Percentiles rank a stretch among this genome's conserved stretches.
These are phyloP conservation scores for Echiichthys vipera DNA, from an alignment of 2,797 vertebrate genomes.

Conservation along the genomic window DNA sequence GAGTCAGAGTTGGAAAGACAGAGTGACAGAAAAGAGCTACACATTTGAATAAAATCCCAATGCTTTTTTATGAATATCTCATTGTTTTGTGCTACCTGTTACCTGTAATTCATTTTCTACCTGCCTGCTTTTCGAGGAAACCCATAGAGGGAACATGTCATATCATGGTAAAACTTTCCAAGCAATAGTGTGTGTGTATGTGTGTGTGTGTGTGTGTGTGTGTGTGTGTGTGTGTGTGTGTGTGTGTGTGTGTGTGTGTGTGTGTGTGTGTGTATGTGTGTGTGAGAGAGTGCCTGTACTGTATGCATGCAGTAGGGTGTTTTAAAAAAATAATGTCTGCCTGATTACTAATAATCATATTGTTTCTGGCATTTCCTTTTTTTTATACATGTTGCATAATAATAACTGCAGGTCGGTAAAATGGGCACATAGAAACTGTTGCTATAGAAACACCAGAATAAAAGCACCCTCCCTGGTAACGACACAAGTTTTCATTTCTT, in stretches of 20 bases:
- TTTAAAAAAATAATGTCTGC: constrained; percentile 17
- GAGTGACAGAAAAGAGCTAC: neutral
- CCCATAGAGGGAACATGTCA: constrained; percentile 10
- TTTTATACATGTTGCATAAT: constrained; percentile 68
- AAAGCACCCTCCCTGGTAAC: constrained; percentile 80
- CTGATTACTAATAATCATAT: constrained; percentile 64
- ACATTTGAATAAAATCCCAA: neutral
- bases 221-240: neutral
- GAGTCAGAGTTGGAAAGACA: neutral
- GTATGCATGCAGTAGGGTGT: neutral
- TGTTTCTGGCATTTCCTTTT: constrained; percentile 54
- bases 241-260: neutral
- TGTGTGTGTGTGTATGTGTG: neutral
- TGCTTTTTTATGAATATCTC: constrained; percentile 5
- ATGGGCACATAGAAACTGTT: constrained; percentile 78
- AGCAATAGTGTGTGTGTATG: neutral
- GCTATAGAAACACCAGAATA: constrained; percentile 83
- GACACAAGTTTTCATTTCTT: constrained; percentile 79
- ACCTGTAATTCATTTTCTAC: neutral
- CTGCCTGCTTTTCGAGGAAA: neutral
- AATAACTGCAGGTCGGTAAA: constrained; percentile 77
- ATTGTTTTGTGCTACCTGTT: constrained; percentile 7
- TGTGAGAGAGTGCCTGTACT: neutral
- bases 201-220: neutral
- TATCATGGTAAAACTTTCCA: constrained; percentile 18